A percentile compares a stretch with the other conserved stretches of the same genome.
Evolutionary conservation across 2,113 vertebrate genomes (phyloP).

Genomic region (Microcebus tavaratra): DNA sequence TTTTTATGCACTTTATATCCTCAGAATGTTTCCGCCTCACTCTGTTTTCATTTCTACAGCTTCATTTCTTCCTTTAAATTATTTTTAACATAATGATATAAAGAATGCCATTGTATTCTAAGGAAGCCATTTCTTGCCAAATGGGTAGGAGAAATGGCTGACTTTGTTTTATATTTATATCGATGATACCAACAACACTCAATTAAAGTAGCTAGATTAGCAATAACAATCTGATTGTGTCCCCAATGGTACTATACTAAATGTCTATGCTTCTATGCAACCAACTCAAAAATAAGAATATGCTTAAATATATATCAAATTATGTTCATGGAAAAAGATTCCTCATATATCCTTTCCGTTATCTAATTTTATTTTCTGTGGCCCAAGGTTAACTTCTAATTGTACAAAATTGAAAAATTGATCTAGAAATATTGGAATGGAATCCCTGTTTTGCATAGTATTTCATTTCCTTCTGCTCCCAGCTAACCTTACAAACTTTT

Average conservation of each 20-base stretch:
- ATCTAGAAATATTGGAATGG: background rate
- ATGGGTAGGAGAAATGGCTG: background rate
- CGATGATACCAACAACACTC: background rate
- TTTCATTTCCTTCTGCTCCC: background rate
- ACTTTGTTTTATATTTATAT: background rate
- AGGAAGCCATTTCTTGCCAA: slow-evolving; percentile 5
- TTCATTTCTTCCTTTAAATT: background rate
- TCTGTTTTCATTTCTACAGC: background rate
- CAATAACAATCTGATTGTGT: background rate
- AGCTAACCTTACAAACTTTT: background rate
- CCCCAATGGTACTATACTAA: background rate
- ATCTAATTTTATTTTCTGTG: background rate
- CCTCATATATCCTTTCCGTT: background rate
- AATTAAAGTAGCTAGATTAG: background rate
- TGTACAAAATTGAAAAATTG: background rate
- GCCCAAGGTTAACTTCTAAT: background rate
- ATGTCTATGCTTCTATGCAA: background rate
- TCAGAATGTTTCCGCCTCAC: background rate
- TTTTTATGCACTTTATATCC: background rate
- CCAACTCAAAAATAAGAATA: background rate
- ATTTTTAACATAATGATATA: background rate
- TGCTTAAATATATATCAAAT: background rate
- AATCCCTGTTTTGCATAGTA: background rate
- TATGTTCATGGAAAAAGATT: background rate
- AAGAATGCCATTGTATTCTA: background rate